Conservation (phyloP, 2,888 invertebrate species). For the Ophion costatus region DNA sequence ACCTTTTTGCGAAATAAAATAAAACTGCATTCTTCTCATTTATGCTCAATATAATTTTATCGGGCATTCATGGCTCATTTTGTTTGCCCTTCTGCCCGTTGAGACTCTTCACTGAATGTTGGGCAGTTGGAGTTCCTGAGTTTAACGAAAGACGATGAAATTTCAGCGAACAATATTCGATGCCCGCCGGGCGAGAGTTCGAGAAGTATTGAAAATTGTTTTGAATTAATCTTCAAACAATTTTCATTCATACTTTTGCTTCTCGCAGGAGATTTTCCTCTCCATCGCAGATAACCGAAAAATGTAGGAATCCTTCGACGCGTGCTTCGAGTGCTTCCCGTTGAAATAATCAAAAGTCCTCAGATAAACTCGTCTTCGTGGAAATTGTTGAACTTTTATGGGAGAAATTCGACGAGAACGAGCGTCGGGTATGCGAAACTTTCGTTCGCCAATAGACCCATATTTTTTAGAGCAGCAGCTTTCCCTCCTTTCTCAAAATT, state of each 20-base stretch:
- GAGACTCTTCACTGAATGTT: too few relatives aligned
- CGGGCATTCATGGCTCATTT: too few relatives aligned
- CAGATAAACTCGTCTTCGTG: conserved; percentile 15
- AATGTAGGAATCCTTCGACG: conserved; percentile 4
- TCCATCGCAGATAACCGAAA: not conserved
- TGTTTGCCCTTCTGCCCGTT: too few relatives aligned
- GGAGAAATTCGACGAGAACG: conserved; percentile 4
- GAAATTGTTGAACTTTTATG: conserved; percentile 33
- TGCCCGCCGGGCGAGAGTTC: conserved; percentile 2
- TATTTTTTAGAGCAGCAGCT: not conserved
- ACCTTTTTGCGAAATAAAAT: too few relatives aligned
- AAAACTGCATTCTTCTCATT: too few relatives aligned
- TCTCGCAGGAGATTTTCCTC: conserved; percentile 12
- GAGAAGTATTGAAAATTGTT: conserved; percentile 37
- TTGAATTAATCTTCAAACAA: conserved; percentile 38
- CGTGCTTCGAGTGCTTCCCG: not conserved
- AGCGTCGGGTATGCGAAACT: conserved; percentile 9
- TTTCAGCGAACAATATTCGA: conserved; percentile 15
- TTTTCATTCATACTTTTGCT: conserved; percentile 31
- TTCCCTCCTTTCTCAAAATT: not conserved
- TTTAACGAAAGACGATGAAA: not conserved
- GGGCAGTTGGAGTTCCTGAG: not conserved
- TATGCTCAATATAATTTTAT: too few relatives aligned
- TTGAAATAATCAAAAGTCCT: conserved; percentile 35
- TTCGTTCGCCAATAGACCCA: not conserved